These are phyloP conservation scores for Torymus tubicola DNA, from an alignment of 2,888 invertebrate species.

Conservation along the genomic window DNA sequence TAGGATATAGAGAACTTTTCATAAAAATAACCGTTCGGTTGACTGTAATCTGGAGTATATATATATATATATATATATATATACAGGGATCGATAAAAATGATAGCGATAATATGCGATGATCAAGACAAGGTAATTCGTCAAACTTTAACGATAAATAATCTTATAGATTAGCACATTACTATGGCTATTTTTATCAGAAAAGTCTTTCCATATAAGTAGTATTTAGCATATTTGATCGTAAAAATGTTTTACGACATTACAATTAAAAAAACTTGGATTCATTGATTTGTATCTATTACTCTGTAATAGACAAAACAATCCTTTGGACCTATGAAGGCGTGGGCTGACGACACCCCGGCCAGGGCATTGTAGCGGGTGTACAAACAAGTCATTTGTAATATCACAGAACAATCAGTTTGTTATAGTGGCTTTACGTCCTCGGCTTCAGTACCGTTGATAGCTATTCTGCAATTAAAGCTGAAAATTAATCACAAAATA, in stretches of 20 bases:
- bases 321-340: conserved; percentile 18
- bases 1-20: no score
- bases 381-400: conserved; percentile 55
- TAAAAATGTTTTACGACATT: conserved; percentile 24
- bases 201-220: background rate
- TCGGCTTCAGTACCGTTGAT: conserved; percentile 3
- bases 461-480: conserved; percentile 60
- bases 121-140: no score
- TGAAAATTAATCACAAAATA: conserved; percentile 43
- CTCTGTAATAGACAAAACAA: conserved; percentile 29
- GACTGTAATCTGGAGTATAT: no score
- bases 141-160: no score
- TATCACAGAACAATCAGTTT: conserved; percentile 68
- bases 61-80: no score
- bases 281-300: conserved; percentile 17
- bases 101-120: no score
- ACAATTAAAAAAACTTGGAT: background rate
- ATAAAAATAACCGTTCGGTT: no score
- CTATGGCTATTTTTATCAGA: no score
- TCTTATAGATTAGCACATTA: no score
- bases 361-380: conserved; percentile 7
- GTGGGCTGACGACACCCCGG: conserved; percentile 1
- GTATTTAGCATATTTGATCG: background rate
- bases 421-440: conserved; percentile 5
- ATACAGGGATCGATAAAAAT: no score